Conservation (phyloP, 2,797 vertebrate genomes). For the Natrix natrix region DNA sequence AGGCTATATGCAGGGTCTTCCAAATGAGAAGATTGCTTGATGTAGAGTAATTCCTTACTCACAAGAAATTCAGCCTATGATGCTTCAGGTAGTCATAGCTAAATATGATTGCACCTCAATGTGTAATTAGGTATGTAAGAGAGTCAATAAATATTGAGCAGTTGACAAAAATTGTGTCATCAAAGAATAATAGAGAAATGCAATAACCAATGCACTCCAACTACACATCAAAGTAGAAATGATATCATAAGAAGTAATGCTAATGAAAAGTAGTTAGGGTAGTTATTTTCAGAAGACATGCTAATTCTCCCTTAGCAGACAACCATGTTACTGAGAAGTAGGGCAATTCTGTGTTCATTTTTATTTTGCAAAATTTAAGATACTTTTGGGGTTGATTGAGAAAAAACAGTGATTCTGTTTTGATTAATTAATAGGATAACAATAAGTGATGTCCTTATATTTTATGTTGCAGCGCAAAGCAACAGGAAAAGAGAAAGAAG, state of each 20-base stretch:
- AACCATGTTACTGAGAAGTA: constrained; percentile 44
- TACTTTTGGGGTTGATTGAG: constrained; percentile 56
- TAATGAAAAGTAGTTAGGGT: background rate
- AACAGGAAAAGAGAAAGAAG: background rate
- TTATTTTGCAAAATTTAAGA: constrained; percentile 65
- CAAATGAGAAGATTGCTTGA: background rate
- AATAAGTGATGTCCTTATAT: constrained; percentile 61
- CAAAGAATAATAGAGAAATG: background rate
- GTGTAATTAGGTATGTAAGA: background rate
- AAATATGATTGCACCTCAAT: background rate
- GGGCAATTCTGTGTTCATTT: constrained; percentile 69
- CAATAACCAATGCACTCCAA: background rate
- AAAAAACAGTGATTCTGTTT: constrained; percentile 59
- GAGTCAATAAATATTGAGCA: background rate
- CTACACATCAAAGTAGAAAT: background rate
- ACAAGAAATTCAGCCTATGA: background rate
- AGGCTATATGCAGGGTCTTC: background rate
- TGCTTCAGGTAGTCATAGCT: background rate
- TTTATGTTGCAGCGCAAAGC: background rate
- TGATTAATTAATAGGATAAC: constrained; percentile 74
- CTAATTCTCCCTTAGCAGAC: background rate
- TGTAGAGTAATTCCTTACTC: background rate
- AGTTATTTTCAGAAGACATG: background rate
- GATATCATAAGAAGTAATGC: background rate
- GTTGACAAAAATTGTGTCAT: background rate